Percentiles rank a stretch among this genome's conserved stretches.
Evolutionary conservation across 1,140 invertebrate species (phyloP).

Genomic region (Drosophila azteca): DNA sequence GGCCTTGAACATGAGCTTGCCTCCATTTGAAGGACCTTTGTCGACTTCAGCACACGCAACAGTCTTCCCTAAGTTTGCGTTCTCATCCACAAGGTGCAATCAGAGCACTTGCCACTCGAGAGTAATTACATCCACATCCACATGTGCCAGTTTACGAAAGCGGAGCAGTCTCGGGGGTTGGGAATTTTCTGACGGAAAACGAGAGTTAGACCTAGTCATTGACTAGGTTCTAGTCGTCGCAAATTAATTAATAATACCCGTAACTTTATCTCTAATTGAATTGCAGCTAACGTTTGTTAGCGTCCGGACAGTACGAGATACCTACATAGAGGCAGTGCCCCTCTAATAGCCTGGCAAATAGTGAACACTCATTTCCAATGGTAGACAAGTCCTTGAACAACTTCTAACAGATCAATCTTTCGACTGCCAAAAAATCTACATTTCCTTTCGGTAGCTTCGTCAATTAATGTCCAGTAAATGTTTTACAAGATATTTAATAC

Average conservation of each 20-base stretch:
- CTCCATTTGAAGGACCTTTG: too few species aligned
- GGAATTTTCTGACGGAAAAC: slow-evolving; percentile 23
- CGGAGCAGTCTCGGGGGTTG: slow-evolving; percentile 7
- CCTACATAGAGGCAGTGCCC: too few species aligned
- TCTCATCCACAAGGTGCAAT: slow-evolving; percentile 16
- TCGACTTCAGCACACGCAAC: slow-evolving; percentile 1
- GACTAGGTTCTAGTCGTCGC: slow-evolving; percentile 21
- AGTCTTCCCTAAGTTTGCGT: slow-evolving; percentile 9
- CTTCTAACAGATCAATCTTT: too few species aligned
- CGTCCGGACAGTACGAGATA: neutral
- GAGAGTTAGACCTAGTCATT: neutral
- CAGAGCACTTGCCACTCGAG: slow-evolving; percentile 38
- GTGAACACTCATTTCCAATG: too few species aligned
- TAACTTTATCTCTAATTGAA: slow-evolving; percentile 56
- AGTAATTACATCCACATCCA: slow-evolving; percentile 43
- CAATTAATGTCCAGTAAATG: too few species aligned
- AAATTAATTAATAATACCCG: slow-evolving; percentile 62
- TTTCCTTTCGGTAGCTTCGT: too few species aligned
- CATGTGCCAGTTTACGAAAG: slow-evolving; percentile 24
- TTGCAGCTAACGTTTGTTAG: slow-evolving; percentile 14
- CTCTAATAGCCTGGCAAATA: too few species aligned
- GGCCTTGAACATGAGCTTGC: slow-evolving; percentile 4
- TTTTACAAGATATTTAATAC: too few species aligned
- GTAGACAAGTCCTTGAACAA: too few species aligned
- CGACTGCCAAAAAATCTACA: too few species aligned